phyloP scores from a whole-genome alignment of 1,140 invertebrate genomes.

The Linepithema humile region DNA sequence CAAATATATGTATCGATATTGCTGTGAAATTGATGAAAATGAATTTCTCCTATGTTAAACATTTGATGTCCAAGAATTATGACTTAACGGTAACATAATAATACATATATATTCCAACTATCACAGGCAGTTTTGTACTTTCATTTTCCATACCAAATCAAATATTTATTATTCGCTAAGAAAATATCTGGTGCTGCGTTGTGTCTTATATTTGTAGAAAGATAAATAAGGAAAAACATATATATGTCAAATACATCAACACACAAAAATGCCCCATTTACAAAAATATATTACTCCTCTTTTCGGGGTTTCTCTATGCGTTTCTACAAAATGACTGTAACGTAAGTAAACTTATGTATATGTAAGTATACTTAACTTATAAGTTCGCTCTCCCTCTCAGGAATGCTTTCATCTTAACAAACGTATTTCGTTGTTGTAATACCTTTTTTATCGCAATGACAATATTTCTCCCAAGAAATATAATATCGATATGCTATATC shows the following conservation, averaged over 20 bases:
- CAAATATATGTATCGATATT: constrained; percentile 51
- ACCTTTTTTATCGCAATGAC: not conserved
- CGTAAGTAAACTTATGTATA: not conserved
- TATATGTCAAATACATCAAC: not conserved
- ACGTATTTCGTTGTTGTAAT: not conserved
- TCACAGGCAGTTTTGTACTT: constrained; percentile 52
- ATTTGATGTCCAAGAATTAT: constrained; percentile 54
- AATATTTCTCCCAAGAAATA: not conserved
- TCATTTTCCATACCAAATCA: constrained; percentile 55
- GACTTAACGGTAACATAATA: constrained; percentile 57
- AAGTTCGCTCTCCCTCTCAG: not conserved
- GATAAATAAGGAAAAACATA: not conserved
- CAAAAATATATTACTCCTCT: constrained; percentile 16
- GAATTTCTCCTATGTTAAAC: constrained; percentile 52
- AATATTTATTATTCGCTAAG: constrained; percentile 21
- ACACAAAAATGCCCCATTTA: not conserved
- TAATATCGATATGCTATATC: not conserved
- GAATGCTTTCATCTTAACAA: constrained; percentile 10
- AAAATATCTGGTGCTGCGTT: not conserved
- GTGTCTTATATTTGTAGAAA: constrained; percentile 2
- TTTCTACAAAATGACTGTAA: constrained; percentile 17
- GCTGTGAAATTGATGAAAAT: constrained; percentile 43
- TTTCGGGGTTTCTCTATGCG: not conserved
- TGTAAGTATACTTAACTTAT: no score
- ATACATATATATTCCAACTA: constrained; percentile 52